Conservation (phyloP, 1,140 invertebrate genomes). For the Dreissena rostriformis region DNA sequence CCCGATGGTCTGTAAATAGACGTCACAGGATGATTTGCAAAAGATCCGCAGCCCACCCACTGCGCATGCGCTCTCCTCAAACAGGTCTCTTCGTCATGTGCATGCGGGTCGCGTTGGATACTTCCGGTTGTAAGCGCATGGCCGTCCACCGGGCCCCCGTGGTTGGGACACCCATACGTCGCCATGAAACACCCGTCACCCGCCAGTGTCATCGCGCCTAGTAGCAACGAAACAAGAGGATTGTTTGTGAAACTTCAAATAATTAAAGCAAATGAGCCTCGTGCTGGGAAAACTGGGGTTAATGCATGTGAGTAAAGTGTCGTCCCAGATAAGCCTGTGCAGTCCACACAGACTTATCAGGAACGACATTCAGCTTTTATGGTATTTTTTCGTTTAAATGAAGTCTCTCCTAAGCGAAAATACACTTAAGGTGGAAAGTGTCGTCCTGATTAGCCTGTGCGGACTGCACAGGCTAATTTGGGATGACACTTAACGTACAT, state of each 20-base stretch:
- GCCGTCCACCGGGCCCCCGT: constrained; percentile 20
- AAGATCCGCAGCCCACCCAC: constrained; percentile 54
- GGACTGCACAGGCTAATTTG: too few relatives aligned
- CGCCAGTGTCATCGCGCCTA: constrained; percentile 59
- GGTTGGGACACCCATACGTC: constrained; percentile 58
- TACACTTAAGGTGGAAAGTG: too few relatives aligned
- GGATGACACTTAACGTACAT: too few relatives aligned
- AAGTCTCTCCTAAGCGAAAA: too few relatives aligned
- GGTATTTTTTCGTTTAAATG: too few relatives aligned
- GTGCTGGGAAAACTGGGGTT: neutral
- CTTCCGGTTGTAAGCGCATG: constrained; percentile 16
- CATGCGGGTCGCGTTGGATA: neutral
- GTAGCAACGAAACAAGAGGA: neutral
- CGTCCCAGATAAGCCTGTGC: too few relatives aligned
- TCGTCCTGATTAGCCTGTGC: too few relatives aligned
- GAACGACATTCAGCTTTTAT: too few relatives aligned
- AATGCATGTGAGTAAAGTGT: neutral
- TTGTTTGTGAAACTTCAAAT: neutral
- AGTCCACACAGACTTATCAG: too few relatives aligned
- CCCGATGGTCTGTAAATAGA: constrained; percentile 43
- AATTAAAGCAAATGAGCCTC: neutral
- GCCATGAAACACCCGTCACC: constrained; percentile 58
- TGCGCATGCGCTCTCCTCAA: constrained; percentile 37
- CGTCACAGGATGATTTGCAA: constrained; percentile 31
- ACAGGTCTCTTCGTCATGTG: constrained; percentile 42